These are phyloP conservation scores for Plestiodon gilberti DNA, from an alignment of 2,113 vertebrate species.

Conservation along the genomic window DNA sequence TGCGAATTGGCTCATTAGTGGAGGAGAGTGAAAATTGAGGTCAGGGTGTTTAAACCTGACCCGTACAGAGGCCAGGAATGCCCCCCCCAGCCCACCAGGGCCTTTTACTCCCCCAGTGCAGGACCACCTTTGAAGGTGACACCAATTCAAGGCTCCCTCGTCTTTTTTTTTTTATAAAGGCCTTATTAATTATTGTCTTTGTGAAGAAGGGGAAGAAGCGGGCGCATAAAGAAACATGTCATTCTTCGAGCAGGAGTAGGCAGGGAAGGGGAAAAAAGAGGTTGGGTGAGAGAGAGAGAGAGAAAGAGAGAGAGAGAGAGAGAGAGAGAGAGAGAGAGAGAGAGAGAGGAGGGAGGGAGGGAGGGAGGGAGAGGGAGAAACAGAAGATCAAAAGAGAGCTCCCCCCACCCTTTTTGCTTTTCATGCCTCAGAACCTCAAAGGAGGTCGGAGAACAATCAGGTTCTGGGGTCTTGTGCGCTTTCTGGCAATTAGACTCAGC, in stretches of 20 bases:
- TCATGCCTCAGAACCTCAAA: slow-evolving; percentile 99
- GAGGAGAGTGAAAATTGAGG: slow-evolving; percentile 95
- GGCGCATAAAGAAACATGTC: slow-evolving; percentile 94
- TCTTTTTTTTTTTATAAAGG: slow-evolving; percentile 80
- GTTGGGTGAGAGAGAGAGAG: slow-evolving; percentile 66
- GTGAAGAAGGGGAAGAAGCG: slow-evolving; percentile 88
- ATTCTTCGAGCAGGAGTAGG: slow-evolving; percentile 89
- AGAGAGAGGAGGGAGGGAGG: slow-evolving; percentile 56
- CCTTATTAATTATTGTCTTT: slow-evolving; percentile 99
- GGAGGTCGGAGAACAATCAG: slow-evolving; percentile 99
- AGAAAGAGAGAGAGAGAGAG: slow-evolving; percentile 52
- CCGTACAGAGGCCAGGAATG: slow-evolving; percentile 89
- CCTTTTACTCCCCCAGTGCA: slow-evolving; percentile 91
- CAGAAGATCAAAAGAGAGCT: slow-evolving; percentile 95
- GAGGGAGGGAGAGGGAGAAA: slow-evolving; percentile 75
- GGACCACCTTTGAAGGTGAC: slow-evolving; percentile 93
- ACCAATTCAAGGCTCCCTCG: slow-evolving; percentile 89
- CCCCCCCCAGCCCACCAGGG: slow-evolving; percentile 82
- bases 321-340: slow-evolving; percentile 70
- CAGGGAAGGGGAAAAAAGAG: slow-evolving; percentile 78
- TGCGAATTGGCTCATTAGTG: slow-evolving; percentile 94
- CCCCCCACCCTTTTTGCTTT: slow-evolving; percentile 88
- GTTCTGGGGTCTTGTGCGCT: slow-evolving; percentile 95
- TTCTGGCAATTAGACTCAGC: slow-evolving; percentile 99
- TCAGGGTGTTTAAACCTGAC: slow-evolving; percentile 98